phyloP scores from a whole-genome alignment of 1,140 invertebrate genomes.

The Neoseiulus cucumeris region DNA sequence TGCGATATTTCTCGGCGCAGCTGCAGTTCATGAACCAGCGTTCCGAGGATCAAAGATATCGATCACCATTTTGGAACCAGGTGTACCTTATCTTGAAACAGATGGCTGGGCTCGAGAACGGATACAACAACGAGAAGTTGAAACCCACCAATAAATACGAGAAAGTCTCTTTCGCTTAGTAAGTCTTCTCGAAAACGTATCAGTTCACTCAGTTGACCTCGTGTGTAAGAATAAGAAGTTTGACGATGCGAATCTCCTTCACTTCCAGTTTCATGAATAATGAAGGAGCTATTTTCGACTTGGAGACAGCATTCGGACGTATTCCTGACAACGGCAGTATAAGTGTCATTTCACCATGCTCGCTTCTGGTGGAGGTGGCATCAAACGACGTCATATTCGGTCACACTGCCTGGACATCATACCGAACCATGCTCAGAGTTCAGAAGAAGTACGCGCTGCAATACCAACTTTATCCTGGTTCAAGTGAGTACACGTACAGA shows the following conservation, averaged over 20 bases:
- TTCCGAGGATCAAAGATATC: neutral
- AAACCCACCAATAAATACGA: conserved; percentile 20
- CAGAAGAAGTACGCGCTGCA: neutral
- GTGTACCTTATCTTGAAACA: conserved; percentile 31
- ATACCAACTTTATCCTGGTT: neutral
- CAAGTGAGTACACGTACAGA: no score
- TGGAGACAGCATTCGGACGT: neutral
- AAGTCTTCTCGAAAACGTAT: no score
- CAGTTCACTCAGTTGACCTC: no score
- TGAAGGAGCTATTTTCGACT: neutral
- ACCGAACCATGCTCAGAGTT: neutral
- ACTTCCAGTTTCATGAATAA: neutral
- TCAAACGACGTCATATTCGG: neutral
- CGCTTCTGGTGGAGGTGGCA: neutral
- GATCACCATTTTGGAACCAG: conserved; percentile 20
- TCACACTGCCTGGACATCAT: neutral
- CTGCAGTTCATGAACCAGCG: neutral
- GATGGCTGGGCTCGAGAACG: conserved; percentile 32
- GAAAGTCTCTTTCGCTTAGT: neutral
- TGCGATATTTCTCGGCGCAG: neutral
- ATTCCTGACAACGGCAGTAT: neutral
- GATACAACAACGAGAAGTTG: conserved; percentile 24
- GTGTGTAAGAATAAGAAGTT: no score
- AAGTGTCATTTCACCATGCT: neutral
- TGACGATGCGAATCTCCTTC: no score